Evolutionary conservation across 1,140 invertebrate species (phyloP).

Genomic region (Doryteuthis pealeii): DNA sequence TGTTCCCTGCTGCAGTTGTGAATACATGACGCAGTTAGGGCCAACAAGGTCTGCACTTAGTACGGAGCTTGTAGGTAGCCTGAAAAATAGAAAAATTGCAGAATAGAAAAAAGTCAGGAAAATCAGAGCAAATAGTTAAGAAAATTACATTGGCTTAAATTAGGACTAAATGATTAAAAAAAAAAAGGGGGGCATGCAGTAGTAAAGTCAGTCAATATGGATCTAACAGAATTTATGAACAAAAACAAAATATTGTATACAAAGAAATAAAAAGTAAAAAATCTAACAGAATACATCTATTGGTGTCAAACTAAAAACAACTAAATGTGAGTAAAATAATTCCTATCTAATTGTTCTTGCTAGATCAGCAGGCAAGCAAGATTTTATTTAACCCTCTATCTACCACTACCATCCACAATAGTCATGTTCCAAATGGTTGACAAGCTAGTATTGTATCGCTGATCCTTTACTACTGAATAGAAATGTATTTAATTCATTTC

Average conservation of each 20-base stretch:
- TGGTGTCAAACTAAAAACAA: background rate
- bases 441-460: too few species aligned
- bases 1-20: conserved; percentile 7
- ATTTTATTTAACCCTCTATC: too few species aligned
- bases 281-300: background rate
- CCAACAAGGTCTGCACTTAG: conserved; percentile 9
- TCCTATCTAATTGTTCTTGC: too few species aligned
- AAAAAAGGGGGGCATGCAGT: background rate
- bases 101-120: background rate
- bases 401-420: too few species aligned
- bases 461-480: too few species aligned
- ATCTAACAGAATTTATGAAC: background rate
- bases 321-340: too few species aligned
- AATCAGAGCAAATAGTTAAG: background rate
- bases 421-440: too few species aligned
- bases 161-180: background rate
- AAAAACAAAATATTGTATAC: background rate
- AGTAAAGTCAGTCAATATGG: background rate
- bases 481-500: too few species aligned
- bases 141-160: background rate
- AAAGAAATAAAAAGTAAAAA: background rate
- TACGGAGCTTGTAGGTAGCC: conserved; percentile 6
- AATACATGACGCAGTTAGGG: background rate
- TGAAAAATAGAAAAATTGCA: background rate
- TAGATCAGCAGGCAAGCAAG: too few species aligned